Percentiles rank a stretch among this genome's conserved stretches.
Evolutionary conservation across 2,113 vertebrate genomes (phyloP).

Genomic region (Colinus virginianus): DNA sequence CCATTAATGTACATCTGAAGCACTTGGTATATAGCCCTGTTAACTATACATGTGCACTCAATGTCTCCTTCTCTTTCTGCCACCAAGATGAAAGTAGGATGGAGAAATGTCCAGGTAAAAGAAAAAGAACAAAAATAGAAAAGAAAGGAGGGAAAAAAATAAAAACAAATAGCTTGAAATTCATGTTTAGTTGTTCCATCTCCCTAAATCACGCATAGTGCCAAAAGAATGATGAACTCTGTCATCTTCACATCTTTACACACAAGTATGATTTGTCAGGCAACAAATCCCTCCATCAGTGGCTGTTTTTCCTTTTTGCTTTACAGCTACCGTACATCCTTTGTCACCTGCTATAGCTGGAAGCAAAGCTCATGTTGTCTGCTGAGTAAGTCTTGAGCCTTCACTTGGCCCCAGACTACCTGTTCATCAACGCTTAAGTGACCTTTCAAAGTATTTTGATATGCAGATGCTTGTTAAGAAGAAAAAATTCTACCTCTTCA

Average conservation of each 20-base stretch:
- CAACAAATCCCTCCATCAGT: neutral
- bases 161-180: neutral
- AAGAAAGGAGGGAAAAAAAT: neutral
- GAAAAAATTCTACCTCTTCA: neutral
- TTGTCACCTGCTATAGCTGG: neutral
- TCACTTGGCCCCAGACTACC: neutral
- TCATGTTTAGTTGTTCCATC: neutral
- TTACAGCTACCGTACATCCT: neutral
- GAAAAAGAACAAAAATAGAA: neutral
- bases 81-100: neutral
- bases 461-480: neutral
- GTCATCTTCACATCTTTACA: neutral
- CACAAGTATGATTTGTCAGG: neutral
- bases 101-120: neutral
- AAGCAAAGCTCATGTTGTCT: neutral
- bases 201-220: neutral
- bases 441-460: neutral
- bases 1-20: neutral
- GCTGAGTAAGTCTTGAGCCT: neutral
- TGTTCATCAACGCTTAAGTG: neutral
- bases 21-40: neutral
- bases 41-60: neutral
- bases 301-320: neutral
- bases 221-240: neutral
- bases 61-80: neutral